These are phyloP conservation scores for Tapera naevia DNA, from an alignment of 2,797 vertebrate genomes.

Conservation along the genomic window DNA sequence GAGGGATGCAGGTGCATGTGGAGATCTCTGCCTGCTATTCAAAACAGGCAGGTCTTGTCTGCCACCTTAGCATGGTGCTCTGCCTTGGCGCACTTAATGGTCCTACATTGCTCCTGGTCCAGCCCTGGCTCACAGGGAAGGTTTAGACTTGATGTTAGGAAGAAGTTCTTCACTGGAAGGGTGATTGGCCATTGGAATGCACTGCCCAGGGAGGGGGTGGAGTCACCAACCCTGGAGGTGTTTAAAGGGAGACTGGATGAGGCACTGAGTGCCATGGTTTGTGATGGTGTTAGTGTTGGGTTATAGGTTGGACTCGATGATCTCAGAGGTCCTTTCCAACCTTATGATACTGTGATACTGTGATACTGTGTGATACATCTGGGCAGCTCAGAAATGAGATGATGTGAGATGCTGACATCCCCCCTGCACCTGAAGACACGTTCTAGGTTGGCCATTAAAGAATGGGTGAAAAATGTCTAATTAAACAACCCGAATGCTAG, in stretches of 20 bases:
- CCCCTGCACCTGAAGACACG: rapidly evolving
- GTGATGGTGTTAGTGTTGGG: too few relatives aligned
- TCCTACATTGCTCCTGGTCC: not conserved
- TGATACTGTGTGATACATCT: too few relatives aligned
- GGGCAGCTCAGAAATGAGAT: not conserved
- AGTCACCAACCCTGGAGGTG: too few relatives aligned
- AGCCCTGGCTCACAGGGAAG: not conserved
- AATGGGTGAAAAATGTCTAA: not conserved
- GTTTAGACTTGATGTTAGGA: too few relatives aligned
- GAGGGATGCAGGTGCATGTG: not conserved
- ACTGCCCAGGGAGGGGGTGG: too few relatives aligned
- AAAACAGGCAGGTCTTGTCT: not conserved
- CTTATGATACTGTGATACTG: too few relatives aligned
- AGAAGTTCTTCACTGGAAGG: too few relatives aligned
- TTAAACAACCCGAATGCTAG: not conserved
- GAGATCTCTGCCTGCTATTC: not conserved
- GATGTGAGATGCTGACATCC: rapidly evolving
- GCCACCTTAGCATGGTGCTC: not conserved
- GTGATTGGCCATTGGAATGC: too few relatives aligned
- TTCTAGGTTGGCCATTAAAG: not conserved
- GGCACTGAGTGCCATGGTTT: too few relatives aligned
- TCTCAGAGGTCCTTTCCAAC: too few relatives aligned
- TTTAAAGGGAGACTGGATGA: too few relatives aligned
- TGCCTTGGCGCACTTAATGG: not conserved
- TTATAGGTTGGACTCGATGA: too few relatives aligned